phyloP scores from a whole-genome alignment of 2,888 invertebrate genomes.

The Proisotoma minuta region DNA sequence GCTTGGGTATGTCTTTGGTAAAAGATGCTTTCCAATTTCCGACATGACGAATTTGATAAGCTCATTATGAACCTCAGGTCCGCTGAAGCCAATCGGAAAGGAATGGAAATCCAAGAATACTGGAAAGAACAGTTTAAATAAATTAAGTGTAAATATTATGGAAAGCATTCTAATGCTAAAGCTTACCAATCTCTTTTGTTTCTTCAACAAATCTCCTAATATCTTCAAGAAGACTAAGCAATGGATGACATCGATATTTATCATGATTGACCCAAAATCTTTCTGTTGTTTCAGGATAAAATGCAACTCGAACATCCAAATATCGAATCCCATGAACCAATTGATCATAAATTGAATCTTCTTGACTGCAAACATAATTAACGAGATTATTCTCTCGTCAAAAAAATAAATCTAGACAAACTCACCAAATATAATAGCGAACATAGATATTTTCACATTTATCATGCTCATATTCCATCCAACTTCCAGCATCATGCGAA shows the following conservation, averaged over 20 bases:
- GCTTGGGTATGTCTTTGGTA: conserved; percentile 46
- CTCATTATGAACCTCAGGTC: conserved; percentile 49
- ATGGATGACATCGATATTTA: conserved; percentile 63
- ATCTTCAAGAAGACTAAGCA: conserved; percentile 56
- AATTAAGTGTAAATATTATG: no score
- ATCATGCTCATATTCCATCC: conserved; percentile 53
- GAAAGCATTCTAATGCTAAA: no score
- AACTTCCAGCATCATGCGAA: conserved; percentile 61
- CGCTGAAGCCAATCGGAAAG: conserved; percentile 65
- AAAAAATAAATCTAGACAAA: background rate
- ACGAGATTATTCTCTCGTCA: background rate
- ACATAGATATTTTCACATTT: conserved; percentile 37
- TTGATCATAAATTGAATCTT: conserved; percentile 75
- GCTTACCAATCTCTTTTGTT: conserved; percentile 65
- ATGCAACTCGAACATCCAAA: conserved; percentile 73
- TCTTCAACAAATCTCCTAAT: conserved; percentile 57
- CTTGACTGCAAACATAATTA: conserved; percentile 59
- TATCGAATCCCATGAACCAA: conserved; percentile 77
- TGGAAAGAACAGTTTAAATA: no score
- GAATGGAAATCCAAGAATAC: conserved; percentile 77
- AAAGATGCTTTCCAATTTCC: conserved; percentile 49
- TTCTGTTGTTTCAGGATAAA: conserved; percentile 53
- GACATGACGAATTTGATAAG: conserved; percentile 51
- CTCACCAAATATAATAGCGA: conserved; percentile 39
- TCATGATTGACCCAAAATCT: conserved; percentile 69